A percentile compares a stretch with the other conserved stretches of the same genome.
Conservation (phyloP, 2,888 invertebrate species). For the Drosophila picticornis region DNA sequence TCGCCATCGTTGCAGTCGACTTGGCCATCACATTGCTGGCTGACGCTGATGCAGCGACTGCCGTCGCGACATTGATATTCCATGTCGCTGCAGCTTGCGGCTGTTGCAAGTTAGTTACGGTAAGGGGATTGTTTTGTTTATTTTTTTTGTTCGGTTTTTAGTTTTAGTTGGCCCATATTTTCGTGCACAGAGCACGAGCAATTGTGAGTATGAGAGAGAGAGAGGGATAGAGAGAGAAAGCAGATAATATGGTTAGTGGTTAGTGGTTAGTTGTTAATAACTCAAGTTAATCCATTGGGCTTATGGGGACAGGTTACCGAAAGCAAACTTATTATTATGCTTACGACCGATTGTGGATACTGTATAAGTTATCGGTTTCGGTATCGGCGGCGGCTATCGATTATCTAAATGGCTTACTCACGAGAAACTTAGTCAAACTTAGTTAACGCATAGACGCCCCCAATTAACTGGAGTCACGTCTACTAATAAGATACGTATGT, state of each 20-base stretch:
- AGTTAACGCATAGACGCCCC: slow-evolving; percentile 46
- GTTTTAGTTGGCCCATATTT: slow-evolving; percentile 35
- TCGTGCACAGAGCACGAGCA: too few relatives aligned
- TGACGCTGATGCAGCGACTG: slow-evolving; percentile 81
- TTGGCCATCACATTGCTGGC: slow-evolving; percentile 83
- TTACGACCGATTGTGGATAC: slow-evolving; percentile 1
- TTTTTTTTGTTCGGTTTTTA: slow-evolving; percentile 10
- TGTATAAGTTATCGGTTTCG: slow-evolving; percentile 13
- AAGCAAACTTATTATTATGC: slow-evolving; percentile 35
- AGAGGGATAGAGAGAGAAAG: slow-evolving; percentile 41
- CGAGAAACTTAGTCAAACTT: slow-evolving; percentile 54
- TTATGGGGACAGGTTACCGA: slow-evolving; percentile 26
- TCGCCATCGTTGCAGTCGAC: slow-evolving; percentile 83
- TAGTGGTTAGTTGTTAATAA: slow-evolving; percentile 53
- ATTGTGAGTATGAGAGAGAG: slow-evolving; percentile 24
- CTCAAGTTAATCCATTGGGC: slow-evolving; percentile 14
- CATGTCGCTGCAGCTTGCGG: slow-evolving; percentile 82
- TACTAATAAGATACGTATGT: slow-evolving; percentile 27
- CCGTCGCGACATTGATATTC: slow-evolving; percentile 84
- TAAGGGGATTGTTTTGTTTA: neutral
- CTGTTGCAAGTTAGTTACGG: slow-evolving; percentile 69
- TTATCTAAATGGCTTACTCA: slow-evolving; percentile 31
- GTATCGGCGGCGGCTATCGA: slow-evolving; percentile 19
- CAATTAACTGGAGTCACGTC: slow-evolving; percentile 26
- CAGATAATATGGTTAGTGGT: slow-evolving; percentile 45